Evolutionary conservation across 1,140 invertebrate species (phyloP), one percentile per base, ranked within the genome.

Genomic region (Drosophila navojoa): DNA sequence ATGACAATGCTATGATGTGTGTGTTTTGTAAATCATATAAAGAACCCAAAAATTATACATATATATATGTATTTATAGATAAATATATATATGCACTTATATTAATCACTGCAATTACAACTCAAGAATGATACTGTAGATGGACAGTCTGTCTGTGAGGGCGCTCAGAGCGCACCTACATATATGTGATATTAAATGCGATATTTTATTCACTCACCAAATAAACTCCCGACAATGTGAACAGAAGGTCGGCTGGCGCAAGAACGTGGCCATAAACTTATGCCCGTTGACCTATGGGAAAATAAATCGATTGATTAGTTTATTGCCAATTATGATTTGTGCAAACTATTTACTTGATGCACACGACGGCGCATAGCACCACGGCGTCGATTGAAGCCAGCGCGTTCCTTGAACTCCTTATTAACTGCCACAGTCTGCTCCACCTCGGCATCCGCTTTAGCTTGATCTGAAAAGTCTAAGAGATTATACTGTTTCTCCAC

Each of bases 181-280:
- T 50, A 67, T 72, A 69, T 80, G 71, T 67, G 62, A 45, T 42
- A 27, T 53, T 35, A 53, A 67, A 54, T 58, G 54, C 10, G 27
- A 38, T 50, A 32, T 52, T 29, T 47, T 11, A 3, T 7, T 29
- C 61, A 89, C 94, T 92, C 93, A 98, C 98, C 98, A 99, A 92
- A 99, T 99, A 93, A 99, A 99, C 93, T 99, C 97, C 75, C 96
- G 95, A 93, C 98, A 99, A 93, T 99, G 97, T 86, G 97, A 98
- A 94, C 98, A 99, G 93, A 99, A 99, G 78, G 99, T 99, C 67
- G 99, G 99, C 93, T 99, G 99, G 54, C 98, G 95, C 72, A 99
- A 95, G 93, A 99, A 99, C 59, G 99, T 99, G 59, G 99, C 98
- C 99, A 99, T 99, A 93, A 99, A 99, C 94, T 99, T 99, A 94